Conservation (phyloP, 2,797 vertebrate genomes). For the Loriculus beryllinus region DNA sequence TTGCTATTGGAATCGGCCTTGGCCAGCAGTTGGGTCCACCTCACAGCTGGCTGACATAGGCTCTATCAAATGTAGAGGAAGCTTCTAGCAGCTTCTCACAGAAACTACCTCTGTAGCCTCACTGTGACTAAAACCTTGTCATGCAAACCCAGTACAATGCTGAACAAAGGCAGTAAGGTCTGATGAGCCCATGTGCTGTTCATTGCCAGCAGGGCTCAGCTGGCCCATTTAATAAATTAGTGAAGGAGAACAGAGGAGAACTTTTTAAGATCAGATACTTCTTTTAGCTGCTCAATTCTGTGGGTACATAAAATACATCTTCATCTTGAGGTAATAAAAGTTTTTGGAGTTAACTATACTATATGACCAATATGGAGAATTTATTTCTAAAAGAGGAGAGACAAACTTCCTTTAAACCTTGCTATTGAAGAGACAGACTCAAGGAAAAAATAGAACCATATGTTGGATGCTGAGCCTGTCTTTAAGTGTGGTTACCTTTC, state of each 20-base stretch:
- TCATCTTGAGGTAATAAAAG: not conserved
- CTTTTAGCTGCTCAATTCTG: not conserved
- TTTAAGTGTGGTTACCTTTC: not conserved
- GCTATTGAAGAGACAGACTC: not conserved
- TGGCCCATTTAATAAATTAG: not conserved
- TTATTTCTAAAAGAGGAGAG: not conserved
- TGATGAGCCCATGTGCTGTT: not conserved
- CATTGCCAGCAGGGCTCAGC: not conserved
- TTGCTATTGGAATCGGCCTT: not conserved
- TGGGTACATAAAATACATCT: not conserved
- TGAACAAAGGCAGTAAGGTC: not conserved
- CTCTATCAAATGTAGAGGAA: not conserved
- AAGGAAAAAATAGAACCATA: not conserved
- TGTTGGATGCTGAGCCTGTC: not conserved
- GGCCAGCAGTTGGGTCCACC: not conserved
- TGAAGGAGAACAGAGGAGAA: not conserved
- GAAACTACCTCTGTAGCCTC: not conserved
- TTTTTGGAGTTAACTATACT: not conserved
- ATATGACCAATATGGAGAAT: not conserved
- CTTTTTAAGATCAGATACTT: not conserved
- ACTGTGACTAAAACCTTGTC: not conserved
- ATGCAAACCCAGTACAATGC: not conserved
- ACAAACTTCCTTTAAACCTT: not conserved
- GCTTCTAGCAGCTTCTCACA: not conserved
- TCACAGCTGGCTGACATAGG: not conserved